Base-by-base conservation (phyloP, 2,888 invertebrate genomes). In the Lithophane socia region DNA sequence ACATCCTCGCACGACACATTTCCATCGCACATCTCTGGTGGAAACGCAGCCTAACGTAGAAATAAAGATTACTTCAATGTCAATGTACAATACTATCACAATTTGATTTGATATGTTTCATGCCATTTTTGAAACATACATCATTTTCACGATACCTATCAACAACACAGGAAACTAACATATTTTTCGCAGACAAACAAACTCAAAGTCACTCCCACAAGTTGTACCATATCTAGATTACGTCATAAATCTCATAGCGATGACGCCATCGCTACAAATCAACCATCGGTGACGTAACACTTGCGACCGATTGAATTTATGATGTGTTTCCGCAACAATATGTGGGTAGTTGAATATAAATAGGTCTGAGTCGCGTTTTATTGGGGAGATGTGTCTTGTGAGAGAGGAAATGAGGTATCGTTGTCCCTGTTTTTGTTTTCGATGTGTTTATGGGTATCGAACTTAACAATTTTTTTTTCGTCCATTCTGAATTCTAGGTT, bases 241-340 rank as follows among this genome's bases (percentile, higher is more conserved):
- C 70, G 74, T 75, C 69, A 83, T 87, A 86, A 89, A 84, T 88
- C 88, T 75, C 42, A 7, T 21, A 66, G 21, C 54, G 44, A 65
- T 88, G 86, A 89, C 88, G 89, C 84, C 86, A 83, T 58, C 44
- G 73, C 84, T 70, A 89, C 88, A 89, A 89, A 88, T 88, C 88
- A 89, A 82, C 66, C 42, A 82, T 82, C 79, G 78, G 75, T 86
- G 88, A 88, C 88, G 85, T 81, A 73, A 83, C 83, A 80, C 79
- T 78, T 80, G 82, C 78, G 79, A 80, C 75, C 79, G 75, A 86
- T 86, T 82, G 80, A 82, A 88, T 89, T 88, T 89, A 88, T 87
- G 89, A 86, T 79, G 69, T 81, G 87, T 86, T 86, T 81, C 82
- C 81, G 77, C 68, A 80, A 82, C 87, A 85, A 83, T 85, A 79